phyloP scores from a whole-genome alignment of 1,140 invertebrate genomes.

The Drosophila nebulosa region DNA sequence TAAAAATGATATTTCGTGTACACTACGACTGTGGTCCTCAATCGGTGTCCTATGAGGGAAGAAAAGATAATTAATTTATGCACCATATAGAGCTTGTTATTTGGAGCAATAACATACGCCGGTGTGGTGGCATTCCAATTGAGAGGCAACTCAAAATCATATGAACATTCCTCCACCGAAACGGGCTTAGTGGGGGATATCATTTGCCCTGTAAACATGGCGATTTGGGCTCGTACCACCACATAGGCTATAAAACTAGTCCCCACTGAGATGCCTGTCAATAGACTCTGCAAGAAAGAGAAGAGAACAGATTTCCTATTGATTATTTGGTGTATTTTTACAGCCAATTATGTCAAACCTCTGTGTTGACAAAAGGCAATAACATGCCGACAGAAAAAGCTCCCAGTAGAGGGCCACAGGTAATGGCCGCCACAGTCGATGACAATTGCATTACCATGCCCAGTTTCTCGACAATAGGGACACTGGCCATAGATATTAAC shows the following conservation, averaged over 20 bases:
- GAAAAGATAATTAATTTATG: neutral
- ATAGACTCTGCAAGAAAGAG: constrained; percentile 36
- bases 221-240: constrained; percentile 54
- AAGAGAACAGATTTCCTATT: neutral
- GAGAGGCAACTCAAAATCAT: constrained; percentile 34
- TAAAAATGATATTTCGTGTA: constrained; percentile 81
- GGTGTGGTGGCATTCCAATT: constrained; percentile 41
- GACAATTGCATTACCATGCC: constrained; percentile 89
- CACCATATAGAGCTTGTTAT: neutral
- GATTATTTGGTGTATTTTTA: neutral
- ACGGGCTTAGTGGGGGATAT: constrained; percentile 51
- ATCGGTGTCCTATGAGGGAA: neutral
- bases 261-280: constrained; percentile 42
- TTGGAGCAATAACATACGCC: constrained; percentile 47
- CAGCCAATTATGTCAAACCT: constrained; percentile 65
- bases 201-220: constrained; percentile 45
- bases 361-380: constrained; percentile 89
- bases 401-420: constrained; percentile 91
- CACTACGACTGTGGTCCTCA: constrained; percentile 2
- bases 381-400: constrained; percentile 92
- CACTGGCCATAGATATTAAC: constrained; percentile 84
- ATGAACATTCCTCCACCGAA: constrained; percentile 52
- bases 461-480: constrained; percentile 87
- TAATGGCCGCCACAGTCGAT: constrained; percentile 88
- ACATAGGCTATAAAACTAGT: constrained; percentile 45